These are phyloP conservation scores for Ptilonorhynchus violaceus DNA, from an alignment of 2,113 vertebrate genomes.

Conservation along the genomic window DNA sequence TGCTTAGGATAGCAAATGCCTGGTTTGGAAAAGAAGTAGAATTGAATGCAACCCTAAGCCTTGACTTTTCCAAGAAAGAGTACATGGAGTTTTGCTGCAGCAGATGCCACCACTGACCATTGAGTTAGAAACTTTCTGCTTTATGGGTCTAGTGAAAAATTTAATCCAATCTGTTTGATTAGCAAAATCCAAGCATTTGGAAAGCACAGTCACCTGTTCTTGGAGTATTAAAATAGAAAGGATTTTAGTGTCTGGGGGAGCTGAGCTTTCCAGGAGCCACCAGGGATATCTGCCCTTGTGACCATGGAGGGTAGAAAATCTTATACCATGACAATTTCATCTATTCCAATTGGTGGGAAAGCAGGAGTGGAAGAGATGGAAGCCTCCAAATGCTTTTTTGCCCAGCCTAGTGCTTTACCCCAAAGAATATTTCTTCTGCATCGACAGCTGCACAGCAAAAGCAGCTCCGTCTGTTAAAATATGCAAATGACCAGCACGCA, in stretches of 20 bases:
- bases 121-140: background rate
- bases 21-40: background rate
- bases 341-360: slow-evolving; percentile 3
- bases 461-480: slow-evolving; percentile 61
- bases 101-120: background rate
- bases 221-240: background rate
- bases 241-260: background rate
- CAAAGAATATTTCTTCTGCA: slow-evolving; percentile 60
- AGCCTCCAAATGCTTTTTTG: background rate
- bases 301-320: background rate
- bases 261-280: background rate
- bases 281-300: background rate
- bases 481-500: slow-evolving; percentile 50
- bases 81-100: background rate
- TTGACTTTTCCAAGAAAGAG: background rate
- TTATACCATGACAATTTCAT: background rate
- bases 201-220: background rate
- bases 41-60: background rate
- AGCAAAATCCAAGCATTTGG: background rate
- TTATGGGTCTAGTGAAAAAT: background rate
- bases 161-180: background rate
- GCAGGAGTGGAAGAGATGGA: background rate
- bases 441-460: slow-evolving; percentile 59
- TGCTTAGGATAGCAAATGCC: background rate
- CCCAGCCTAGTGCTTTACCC: slow-evolving; percentile 37